phyloP scores from a whole-genome alignment of 2,797 vertebrate species.

The Melanotaenia trifasciata region DNA sequence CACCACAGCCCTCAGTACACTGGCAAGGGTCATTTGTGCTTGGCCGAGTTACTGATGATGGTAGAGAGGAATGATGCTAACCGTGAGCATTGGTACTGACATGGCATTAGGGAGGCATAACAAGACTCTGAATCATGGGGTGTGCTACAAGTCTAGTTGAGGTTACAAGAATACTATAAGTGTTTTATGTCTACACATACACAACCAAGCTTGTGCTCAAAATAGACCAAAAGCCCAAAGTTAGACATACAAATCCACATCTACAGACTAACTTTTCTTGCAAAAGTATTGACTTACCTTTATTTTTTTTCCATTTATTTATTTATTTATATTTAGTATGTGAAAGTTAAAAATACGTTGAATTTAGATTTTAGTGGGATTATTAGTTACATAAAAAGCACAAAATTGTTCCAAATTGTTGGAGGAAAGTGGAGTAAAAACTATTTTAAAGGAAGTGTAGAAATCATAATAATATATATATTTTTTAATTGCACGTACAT shows the following conservation, averaged over 20 bases:
- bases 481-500: too few relatives aligned
- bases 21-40: constrained; percentile 90
- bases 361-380: too few relatives aligned
- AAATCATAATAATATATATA: too few relatives aligned
- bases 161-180: constrained; percentile 76
- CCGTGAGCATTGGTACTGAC: constrained; percentile 80
- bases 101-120: constrained; percentile 75
- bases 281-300: too few relatives aligned
- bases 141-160: constrained; percentile 82
- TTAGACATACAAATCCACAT: constrained; percentile 76
- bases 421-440: too few relatives aligned
- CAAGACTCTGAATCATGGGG: constrained; percentile 73
- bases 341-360: too few relatives aligned
- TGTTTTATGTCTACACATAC: constrained; percentile 74
- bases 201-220: constrained; percentile 69
- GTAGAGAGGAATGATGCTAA: constrained; percentile 74
- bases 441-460: too few relatives aligned
- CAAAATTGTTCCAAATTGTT: too few relatives aligned
- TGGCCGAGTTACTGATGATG: constrained; percentile 77
- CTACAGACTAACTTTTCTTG: constrained; percentile 59
- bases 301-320: background rate
- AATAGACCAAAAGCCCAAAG: constrained; percentile 54
- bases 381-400: too few relatives aligned
- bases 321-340: background rate
- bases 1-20: constrained; percentile 88